Conservation (phyloP, 1,140 invertebrate species). For the Schlechtendalia chinensis region DNA sequence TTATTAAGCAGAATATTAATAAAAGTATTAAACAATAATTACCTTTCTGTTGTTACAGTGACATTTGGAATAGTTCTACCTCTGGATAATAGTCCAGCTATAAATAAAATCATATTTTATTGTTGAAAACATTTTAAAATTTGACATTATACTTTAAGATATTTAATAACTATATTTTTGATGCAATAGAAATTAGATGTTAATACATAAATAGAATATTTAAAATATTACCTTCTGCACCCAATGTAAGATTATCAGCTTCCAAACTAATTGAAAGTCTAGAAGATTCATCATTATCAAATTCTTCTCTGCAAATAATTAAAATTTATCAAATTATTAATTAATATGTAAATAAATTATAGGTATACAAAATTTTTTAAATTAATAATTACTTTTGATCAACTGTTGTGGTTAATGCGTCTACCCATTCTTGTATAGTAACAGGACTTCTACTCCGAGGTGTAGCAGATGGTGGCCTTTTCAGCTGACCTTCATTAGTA, state of each 20-base stretch:
- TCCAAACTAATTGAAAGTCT: constrained; percentile 48
- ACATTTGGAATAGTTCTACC: constrained; percentile 32
- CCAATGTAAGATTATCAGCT: constrained; percentile 54
- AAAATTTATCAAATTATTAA: background rate
- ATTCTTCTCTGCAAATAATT: constrained; percentile 50
- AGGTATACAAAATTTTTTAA: background rate
- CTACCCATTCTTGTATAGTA: constrained; percentile 56
- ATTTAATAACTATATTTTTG: background rate
- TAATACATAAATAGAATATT: background rate
- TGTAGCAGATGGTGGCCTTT: constrained; percentile 24
- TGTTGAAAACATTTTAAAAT: background rate
- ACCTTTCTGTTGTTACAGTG: constrained; percentile 38
- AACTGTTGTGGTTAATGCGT: constrained; percentile 53
- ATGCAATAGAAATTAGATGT: background rate
- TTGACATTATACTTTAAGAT: background rate
- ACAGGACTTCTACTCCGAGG: constrained; percentile 55
- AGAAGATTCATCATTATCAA: constrained; percentile 29
- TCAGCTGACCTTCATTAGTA: constrained; percentile 18
- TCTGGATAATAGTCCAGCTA: constrained; percentile 36
- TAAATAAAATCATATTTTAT: background rate
- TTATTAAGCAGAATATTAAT: too few species aligned
- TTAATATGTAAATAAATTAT: background rate
- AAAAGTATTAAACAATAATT: constrained; percentile 13
- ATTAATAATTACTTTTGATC: constrained; percentile 32
- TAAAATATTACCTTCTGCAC: constrained; percentile 55